These are phyloP conservation scores for Ceratotherium simum DNA, from an alignment of 2,113 vertebrate genomes.

Conservation along the genomic window DNA sequence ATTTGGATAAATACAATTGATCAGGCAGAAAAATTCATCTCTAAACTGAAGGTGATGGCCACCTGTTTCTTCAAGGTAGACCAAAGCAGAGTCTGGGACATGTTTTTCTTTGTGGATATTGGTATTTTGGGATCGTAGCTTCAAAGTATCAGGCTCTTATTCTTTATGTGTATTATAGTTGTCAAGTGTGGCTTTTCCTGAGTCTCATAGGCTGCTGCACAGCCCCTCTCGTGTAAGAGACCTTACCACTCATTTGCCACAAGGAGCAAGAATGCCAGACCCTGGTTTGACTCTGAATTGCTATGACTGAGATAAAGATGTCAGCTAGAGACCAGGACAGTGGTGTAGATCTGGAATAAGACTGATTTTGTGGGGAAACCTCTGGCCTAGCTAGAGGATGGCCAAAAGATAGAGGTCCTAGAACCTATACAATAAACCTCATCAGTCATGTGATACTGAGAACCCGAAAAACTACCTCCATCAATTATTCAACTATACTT, in stretches of 20 bases:
- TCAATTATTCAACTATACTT: not conserved
- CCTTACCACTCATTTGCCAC: not conserved
- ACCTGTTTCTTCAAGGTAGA: not conserved
- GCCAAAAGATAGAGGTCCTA: not conserved
- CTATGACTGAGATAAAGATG: not conserved
- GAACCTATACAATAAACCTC: not conserved
- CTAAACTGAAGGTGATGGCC: not conserved
- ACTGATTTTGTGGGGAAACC: not conserved
- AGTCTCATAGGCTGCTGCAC: not conserved
- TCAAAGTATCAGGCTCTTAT: not conserved
- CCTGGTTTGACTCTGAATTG: not conserved
- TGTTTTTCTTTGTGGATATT: not conserved
- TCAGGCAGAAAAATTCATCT: not conserved
- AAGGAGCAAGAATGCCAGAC: not conserved
- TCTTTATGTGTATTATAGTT: not conserved
- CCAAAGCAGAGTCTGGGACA: not conserved
- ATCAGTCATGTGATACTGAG: not conserved
- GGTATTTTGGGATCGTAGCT: not conserved
- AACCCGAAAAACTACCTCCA: not conserved
- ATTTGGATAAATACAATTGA: not conserved
- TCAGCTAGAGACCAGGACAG: not conserved
- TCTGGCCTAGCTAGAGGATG: not conserved
- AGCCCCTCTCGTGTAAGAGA: not conserved
- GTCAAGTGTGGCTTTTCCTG: not conserved
- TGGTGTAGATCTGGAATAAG: not conserved